Evolutionary conservation across 2,113 vertebrate genomes (phyloP), one percentile per base, ranked within the genome.

Genomic region (Chamaetylas fuelleborni): DNA sequence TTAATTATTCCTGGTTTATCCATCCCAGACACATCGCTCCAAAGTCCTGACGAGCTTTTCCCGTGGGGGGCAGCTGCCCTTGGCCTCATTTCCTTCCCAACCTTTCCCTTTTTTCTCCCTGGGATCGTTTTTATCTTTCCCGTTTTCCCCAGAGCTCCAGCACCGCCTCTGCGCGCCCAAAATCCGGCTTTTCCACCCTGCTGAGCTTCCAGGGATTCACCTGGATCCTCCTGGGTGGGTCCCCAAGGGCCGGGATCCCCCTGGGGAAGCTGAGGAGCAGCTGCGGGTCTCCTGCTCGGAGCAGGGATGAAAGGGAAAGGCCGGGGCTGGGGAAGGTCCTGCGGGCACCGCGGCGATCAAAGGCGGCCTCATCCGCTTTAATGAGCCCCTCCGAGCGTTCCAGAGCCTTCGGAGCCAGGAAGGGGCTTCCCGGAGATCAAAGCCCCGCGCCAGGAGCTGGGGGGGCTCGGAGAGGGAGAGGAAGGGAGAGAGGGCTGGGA

Each of bases 131-230:
- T 88, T 1, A n/a, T 42, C 54, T 50, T 81, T 12, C 56, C 54
- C 5, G 0, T 40, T 65, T 42, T 19, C 67, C 89, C 53, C 82
- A 5, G 50, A 1, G 22, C 5, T 65, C 13, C 70, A 6, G 57
- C 34, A 2, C 2, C 18, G 0, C 13, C 57, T 13, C 81, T 0
- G 1, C 0, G 1, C 0, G 25, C 69, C 76, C 19, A 0, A 8
- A 9, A 7, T 3, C 86, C 90, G 7, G 8, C 10, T 38, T 54
- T 45, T 2, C 65, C 79, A 42, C 57, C 67, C 7, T 1, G 5
- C 40, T 0, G 28, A 34, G 28, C 17, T 48, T 8, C 31, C 4
- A 0, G 31, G n/a, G 60, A 20, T 3, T 6, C 40, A 0, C 25
- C 4, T 0, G 8, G 8, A 20, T 11, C 81, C 48, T 0, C 1